Base-by-base conservation (phyloP, 2,797 vertebrate species). In the Centroberyx gerrardi region DNA sequence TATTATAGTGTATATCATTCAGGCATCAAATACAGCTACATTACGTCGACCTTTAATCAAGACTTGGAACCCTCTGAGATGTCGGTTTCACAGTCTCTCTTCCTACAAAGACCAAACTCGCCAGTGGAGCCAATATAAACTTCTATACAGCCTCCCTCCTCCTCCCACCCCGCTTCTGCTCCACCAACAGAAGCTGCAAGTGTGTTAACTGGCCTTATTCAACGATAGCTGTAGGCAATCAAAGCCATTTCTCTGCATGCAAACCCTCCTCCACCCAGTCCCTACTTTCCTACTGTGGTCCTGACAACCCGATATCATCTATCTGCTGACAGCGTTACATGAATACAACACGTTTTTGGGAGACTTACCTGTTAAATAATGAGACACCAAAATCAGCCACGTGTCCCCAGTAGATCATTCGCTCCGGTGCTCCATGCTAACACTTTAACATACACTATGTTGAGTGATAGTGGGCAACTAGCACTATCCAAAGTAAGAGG, bases 31-130 rank as follows among this genome's bases (percentile, higher is more conserved):
- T 72, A 14, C 77, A 73, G 72, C 60, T 65, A 51, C 65, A 62
- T 81, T 67, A 87, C 42, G 18, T 74, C 38, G 74, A 85, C 66
- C 61, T 90, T 89, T 90, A 88, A 90, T 90, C 81, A 90, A 62
- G 70, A 82, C 81, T 72, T 80, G 78, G 71, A 85, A 31, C 8
- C 2, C 31, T 67, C 73, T 61, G 62, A 81, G 77, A 64, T 63
- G 72, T 51, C 52, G 66, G 72, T 73, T 87, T 85, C 76, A 81
- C 78, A 72, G 74, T 36, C 74, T 74, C 8, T 15, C 72, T 77
- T 87, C 76, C 82, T 86, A 60, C 60, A 70, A 59, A 83, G 79
- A 76, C 65, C 74, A 51, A 79, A 58, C 75, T 75, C 58, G 53
- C 31, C 74, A 61, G 55, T 49, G 3, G 33, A 56, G 88, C 82